Evolutionary conservation across 2,113 vertebrate species (phyloP), one percentile per base, ranked within the genome.

Genomic region (Sturnus vulgaris): DNA sequence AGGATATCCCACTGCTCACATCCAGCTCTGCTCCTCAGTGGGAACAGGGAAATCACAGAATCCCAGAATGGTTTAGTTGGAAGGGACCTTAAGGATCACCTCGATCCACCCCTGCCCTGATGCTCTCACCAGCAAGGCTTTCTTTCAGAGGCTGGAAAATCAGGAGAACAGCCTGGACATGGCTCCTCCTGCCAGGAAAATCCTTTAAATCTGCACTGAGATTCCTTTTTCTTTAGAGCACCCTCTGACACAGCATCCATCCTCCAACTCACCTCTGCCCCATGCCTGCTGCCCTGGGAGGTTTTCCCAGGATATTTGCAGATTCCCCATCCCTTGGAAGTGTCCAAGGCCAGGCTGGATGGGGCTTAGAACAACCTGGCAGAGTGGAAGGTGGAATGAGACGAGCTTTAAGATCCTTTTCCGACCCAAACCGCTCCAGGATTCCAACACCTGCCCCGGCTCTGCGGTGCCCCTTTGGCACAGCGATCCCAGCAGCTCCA

Each of bases 361-460:
- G 2, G 14, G 23, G 23, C 8, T 64, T 23, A 11, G 15, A 64
- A 6, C 59, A 57, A 15, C 5, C 6, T 15, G 42, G 17, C 11
- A 17, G 0, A 15, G 57, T 0, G 6, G 5, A 13, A 53, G 8
- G 20, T 52, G 37, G 10, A 65, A 72, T 1, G 18, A 27, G 59
- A 18, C 1, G 31, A 72, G 20, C 22, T 72, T 33, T 7, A 33
- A 21, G 12, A 35, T 37, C 59, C 59, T 31, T 50, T 66, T 10
- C 60, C 60, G 56, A 49, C 42, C 33, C 44, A 28, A 52, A 66
- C 15, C 57, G 1, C 3, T 5, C 44, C 15, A 7, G 39, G 6
- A 53, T n/a, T 12, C 46, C 37, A 27, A 27, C 76, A 10, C 11
- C 16, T 15, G 53, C 31, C 71, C 61, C 3, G 0, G 66, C 44